These are phyloP conservation scores for Heliconius cydno DNA, from an alignment of 2,888 invertebrate genomes.

Conservation along the genomic window DNA sequence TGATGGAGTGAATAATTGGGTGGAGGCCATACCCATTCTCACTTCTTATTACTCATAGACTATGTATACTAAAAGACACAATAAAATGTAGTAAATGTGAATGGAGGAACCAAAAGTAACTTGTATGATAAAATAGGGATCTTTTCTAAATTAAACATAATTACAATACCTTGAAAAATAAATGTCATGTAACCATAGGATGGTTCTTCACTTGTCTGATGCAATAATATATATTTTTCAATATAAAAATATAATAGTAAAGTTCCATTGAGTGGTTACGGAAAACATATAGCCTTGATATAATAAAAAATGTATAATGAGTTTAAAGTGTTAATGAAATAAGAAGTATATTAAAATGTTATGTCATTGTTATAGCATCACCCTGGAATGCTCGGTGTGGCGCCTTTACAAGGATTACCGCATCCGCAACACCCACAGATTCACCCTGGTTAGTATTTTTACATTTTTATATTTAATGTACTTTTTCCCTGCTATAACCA, in stretches of 20 bases:
- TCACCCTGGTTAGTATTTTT: slow-evolving; percentile 70
- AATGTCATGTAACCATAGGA: neutral
- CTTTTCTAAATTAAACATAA: neutral
- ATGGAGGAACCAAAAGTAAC: neutral
- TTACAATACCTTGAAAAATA: neutral
- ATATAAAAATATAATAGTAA: neutral
- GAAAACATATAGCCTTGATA: neutral
- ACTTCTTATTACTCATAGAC: too few relatives aligned
- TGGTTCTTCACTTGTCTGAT: neutral
- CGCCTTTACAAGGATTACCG: slow-evolving; percentile 77
- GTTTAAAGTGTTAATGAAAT: neutral
- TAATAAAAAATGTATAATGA: neutral
- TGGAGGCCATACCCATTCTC: too few relatives aligned
- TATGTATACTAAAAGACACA: too few relatives aligned
- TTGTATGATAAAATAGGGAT: neutral
- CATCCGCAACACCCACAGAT: slow-evolving; percentile 84
- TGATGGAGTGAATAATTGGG: too few relatives aligned
- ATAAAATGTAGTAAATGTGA: too few relatives aligned
- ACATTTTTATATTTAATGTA: slow-evolving; percentile 33
- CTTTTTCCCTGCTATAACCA: too few relatives aligned
- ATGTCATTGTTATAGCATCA: slow-evolving; percentile 71
- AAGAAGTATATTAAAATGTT: neutral
- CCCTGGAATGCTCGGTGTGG: slow-evolving; percentile 80
- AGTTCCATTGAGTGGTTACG: slow-evolving; percentile 40
- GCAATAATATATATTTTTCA: neutral